Evolutionary conservation across 2,113 vertebrate species (phyloP).

Genomic region (Suncus etruscus): DNA sequence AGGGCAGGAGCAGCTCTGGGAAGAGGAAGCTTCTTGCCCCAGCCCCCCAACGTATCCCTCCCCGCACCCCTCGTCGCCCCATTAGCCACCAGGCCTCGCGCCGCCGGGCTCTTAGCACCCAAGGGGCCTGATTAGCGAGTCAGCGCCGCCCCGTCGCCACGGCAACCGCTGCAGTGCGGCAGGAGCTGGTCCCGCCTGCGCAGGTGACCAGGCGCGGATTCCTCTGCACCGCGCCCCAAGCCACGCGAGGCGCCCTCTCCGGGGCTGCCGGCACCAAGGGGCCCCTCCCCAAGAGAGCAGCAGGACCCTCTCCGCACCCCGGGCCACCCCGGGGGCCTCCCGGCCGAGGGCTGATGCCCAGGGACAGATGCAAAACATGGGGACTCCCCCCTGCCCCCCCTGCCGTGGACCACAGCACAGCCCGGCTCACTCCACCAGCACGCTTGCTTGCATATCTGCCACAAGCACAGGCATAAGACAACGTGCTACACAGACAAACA

Average conservation of each 20-base stretch:
- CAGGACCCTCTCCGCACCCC: too few relatives aligned
- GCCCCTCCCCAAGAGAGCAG: neutral
- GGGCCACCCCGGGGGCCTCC: too few relatives aligned
- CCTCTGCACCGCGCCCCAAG: neutral
- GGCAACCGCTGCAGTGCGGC: constrained; percentile 83
- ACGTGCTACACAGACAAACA: too few relatives aligned
- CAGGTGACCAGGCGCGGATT: neutral
- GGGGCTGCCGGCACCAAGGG: neutral
- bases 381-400: too few relatives aligned
- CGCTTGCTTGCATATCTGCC: too few relatives aligned
- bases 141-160: constrained; percentile 87
- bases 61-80: constrained; percentile 68
- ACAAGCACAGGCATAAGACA: too few relatives aligned
- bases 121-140: constrained; percentile 88
- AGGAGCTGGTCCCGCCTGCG: neutral
- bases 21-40: neutral
- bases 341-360: too few relatives aligned
- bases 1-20: neutral
- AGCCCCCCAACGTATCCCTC: neutral
- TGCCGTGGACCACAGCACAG: too few relatives aligned
- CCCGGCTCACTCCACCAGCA: too few relatives aligned
- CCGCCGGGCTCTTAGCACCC: constrained; percentile 62
- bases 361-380: too few relatives aligned
- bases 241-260: neutral
- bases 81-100: constrained; percentile 52